Percentiles rank a stretch among this genome's conserved stretches.
Evolutionary conservation across 2,113 vertebrate species (phyloP).

Genomic region (Calidris pugnax): DNA sequence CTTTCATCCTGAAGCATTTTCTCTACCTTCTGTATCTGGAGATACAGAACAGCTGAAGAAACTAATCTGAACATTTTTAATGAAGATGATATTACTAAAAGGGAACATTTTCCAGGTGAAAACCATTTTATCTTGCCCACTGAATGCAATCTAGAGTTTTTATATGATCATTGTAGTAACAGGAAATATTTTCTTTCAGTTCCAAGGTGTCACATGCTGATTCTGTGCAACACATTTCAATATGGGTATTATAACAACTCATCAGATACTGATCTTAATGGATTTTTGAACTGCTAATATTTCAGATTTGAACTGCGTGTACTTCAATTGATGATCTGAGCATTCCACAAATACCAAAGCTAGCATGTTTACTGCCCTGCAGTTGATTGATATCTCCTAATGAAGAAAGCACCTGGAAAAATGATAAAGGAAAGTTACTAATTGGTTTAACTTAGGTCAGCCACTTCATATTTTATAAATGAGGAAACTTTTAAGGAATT

Average conservation of each 20-base stretch:
- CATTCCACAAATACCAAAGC: conserved; percentile 60
- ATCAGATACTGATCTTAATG: conserved; percentile 54
- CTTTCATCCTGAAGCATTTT: not conserved
- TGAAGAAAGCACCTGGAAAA: conserved; percentile 67
- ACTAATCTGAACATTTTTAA: not conserved
- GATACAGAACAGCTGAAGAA: not conserved
- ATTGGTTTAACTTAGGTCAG: conserved; percentile 67
- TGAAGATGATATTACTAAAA: not conserved
- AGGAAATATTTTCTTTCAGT: conserved; percentile 41
- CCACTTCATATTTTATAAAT: conserved; percentile 64
- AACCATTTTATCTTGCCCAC: not conserved
- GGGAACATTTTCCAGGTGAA: not conserved
- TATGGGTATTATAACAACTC: not conserved
- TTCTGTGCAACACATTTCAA: conserved; percentile 26
- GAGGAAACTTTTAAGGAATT: conserved; percentile 60
- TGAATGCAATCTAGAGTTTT: conserved; percentile 10
- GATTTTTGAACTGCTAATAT: conserved; percentile 69
- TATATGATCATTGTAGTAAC: not conserved
- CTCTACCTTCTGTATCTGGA: not conserved
- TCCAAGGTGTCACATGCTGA: not conserved
- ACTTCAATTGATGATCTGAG: conserved; percentile 55
- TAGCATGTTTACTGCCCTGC: conserved; percentile 60
- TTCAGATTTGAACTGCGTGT: conserved; percentile 52
- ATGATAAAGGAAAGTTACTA: conserved; percentile 64
- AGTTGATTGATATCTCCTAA: conserved; percentile 63